Base-by-base conservation (phyloP, 2,797 vertebrate genomes). In the Enoplosus armatus region DNA sequence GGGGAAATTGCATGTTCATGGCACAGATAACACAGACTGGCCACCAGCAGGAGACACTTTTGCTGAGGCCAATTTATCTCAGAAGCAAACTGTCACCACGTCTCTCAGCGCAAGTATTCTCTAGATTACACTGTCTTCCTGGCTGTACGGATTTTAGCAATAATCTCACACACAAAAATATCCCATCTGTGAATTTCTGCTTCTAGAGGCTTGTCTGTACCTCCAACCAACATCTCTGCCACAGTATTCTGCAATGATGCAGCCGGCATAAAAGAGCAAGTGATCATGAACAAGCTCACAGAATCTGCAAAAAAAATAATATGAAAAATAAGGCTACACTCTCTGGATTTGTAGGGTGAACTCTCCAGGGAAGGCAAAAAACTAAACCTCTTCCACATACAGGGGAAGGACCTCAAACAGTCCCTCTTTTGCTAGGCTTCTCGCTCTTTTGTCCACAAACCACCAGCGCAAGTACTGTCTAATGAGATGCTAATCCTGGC, bases 401-500 rank as follows among this genome's bases (percentile, higher is more conserved):
- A 58, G 41, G 58, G 51, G 41, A 60, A 83, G 58, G 51, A 60
- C 59, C 78, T 61, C 72, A 55, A 74, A 58, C 62, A 64, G 64
- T 67, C 18, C 33, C 60, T 70, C 55, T 67, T 70, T 79, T 63
- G 33, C 73, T 76, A 5, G 2, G 7, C 77, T 90, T 89, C 89
- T 77, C 75, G 73, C 87, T 84, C 74, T 82, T 92, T 89, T 88
- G 87, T 93, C 88, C 83, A 83, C 79, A 83, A 83, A 77, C 72
- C 75, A 64, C 79, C 73, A 65, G 75, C 60, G 41, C 72, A 70
- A 77, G 75, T 75, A 60, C 53, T 29, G 63, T 84, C 75, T 92
- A 94, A 95, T 95, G 90, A 94, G 82, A 95, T 94, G 93, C 90
- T 93, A 94, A 95, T 95, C 86, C 85, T 74, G 60, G 82, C 82